Evolutionary conservation across 2,888 invertebrate genomes (phyloP).

Genomic region (Halictus quadricinctus): DNA sequence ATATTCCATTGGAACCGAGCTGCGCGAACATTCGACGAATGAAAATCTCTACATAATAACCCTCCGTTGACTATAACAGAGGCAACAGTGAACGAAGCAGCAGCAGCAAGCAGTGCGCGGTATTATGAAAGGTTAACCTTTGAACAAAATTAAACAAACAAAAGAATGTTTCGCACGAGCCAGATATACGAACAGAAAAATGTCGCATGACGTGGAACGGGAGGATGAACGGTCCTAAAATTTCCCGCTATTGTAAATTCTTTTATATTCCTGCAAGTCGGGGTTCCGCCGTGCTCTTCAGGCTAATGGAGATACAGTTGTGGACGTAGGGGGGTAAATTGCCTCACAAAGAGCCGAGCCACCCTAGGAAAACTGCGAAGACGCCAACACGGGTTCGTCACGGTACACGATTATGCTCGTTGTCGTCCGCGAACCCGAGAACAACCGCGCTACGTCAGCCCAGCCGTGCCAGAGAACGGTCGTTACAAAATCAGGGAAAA

Average conservation of each 20-base stretch:
- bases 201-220: background rate
- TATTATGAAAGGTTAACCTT: background rate
- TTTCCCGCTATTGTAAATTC: constrained; percentile 43
- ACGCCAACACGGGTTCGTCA: constrained; percentile 54
- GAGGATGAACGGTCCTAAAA: constrained; percentile 25
- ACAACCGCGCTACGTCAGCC: constrained; percentile 20
- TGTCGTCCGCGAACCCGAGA: constrained; percentile 44
- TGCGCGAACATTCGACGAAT: background rate
- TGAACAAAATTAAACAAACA: background rate
- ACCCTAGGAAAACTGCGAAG: constrained; percentile 47
- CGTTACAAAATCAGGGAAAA: constrained; percentile 51
- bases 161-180: background rate
- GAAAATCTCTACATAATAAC: background rate
- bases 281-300: constrained; percentile 13
- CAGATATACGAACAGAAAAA: background rate
- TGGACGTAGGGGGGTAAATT: constrained; percentile 54
- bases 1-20: background rate
- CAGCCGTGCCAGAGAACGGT: constrained; percentile 32
- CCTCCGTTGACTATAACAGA: background rate
- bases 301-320: constrained; percentile 45
- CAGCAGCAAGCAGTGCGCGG: background rate
- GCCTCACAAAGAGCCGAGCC: constrained; percentile 35
- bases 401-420: constrained; percentile 59
- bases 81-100: background rate
- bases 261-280: constrained; percentile 37